phyloP scores from a whole-genome alignment of 2,797 vertebrate genomes.

The Lagocephalus sceleratus region DNA sequence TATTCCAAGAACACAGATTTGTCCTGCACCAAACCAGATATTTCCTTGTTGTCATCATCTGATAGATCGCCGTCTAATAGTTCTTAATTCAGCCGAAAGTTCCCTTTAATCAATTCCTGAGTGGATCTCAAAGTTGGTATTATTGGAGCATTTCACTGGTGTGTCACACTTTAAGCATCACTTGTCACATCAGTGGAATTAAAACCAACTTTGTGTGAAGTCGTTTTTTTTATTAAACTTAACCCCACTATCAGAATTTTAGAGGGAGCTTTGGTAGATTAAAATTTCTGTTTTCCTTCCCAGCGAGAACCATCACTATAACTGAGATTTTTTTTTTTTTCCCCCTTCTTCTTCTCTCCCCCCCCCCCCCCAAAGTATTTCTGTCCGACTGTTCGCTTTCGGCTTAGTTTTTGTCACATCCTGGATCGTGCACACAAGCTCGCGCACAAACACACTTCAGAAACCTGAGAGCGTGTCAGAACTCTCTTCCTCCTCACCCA shows the following conservation, averaged over 20 bases:
- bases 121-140: too few relatives aligned
- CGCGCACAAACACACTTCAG: constrained; percentile 37
- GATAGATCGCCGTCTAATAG: too few relatives aligned
- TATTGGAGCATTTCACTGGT: too few relatives aligned
- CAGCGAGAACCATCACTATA: constrained; percentile 23
- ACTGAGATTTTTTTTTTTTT: constrained; percentile 24
- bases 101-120: too few relatives aligned
- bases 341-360: too few relatives aligned
- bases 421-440: constrained; percentile 33
- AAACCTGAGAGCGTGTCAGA: constrained; percentile 68
- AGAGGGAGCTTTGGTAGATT: constrained; percentile 14
- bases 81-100: too few relatives aligned
- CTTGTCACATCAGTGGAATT: too few relatives aligned
- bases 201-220: neutral
- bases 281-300: constrained; percentile 30
- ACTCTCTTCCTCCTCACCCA: constrained; percentile 65
- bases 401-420: constrained; percentile 46
- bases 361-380: neutral
- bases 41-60: too few relatives aligned
- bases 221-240: constrained; percentile 28
- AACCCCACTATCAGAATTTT: constrained; percentile 20
- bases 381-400: constrained; percentile 20
- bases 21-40: too few relatives aligned
- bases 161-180: neutral
- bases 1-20: too few relatives aligned